Evolutionary conservation across 2,888 invertebrate genomes (phyloP).

Genomic region (Napeogenes sylphis): DNA sequence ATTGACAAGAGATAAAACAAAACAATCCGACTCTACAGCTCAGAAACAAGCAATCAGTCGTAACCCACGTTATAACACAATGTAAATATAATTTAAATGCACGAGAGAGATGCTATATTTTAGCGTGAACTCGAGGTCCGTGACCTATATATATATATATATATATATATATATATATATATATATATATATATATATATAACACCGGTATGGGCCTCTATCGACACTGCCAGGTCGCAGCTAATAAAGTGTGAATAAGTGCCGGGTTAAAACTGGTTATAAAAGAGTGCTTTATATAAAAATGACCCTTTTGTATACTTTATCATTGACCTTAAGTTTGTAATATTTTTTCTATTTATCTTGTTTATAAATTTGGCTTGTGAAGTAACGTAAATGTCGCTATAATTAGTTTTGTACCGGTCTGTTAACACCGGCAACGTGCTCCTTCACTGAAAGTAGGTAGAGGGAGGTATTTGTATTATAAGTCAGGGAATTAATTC

Average conservation of each 20-base stretch:
- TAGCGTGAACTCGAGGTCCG: neutral
- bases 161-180: neutral
- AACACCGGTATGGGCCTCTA: neutral
- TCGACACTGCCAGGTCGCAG: slow-evolving; percentile 5
- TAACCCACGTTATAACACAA: neutral
- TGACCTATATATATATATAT: neutral
- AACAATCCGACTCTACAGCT: neutral
- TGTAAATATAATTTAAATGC: neutral
- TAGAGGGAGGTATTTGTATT: too few species aligned
- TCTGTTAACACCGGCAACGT: too few species aligned
- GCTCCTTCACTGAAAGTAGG: too few species aligned
- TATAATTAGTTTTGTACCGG: too few species aligned
- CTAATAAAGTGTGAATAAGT: slow-evolving; percentile 6
- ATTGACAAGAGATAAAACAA: too few species aligned
- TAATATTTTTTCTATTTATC: neutral
- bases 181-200: neutral
- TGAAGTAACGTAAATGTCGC: too few species aligned
- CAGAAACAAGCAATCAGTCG: neutral
- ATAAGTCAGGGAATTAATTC: too few species aligned
- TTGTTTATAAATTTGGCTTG: too few species aligned
- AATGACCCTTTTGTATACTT: neutral
- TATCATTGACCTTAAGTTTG: neutral
- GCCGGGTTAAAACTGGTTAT: neutral
- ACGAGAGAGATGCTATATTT: neutral
- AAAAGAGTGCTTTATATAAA: slow-evolving; percentile 6